Percentiles rank a stretch among this genome's conserved stretches.
These are phyloP conservation scores for Hololepta plana DNA, from an alignment of 2,888 invertebrate genomes.

Conservation along the genomic window DNA sequence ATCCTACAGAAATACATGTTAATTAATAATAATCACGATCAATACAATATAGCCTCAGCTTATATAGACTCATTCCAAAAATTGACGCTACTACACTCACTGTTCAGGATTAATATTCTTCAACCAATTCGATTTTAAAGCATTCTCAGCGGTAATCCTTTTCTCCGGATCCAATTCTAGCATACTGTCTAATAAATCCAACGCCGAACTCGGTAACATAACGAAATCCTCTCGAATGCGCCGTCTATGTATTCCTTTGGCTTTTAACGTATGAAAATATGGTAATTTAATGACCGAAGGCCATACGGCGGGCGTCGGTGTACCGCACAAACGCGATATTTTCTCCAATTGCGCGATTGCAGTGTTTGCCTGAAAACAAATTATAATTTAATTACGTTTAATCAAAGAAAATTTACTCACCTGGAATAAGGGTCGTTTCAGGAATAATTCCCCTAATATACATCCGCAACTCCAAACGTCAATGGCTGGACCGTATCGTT, in stretches of 20 bases:
- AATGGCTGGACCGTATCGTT: conserved; percentile 91
- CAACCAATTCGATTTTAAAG: conserved; percentile 82
- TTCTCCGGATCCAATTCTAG: conserved; percentile 87
- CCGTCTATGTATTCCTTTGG: conserved; percentile 77
- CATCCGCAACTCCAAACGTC: conserved; percentile 99
- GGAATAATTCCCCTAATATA: conserved; percentile 93
- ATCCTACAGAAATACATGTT: conserved; percentile 37
- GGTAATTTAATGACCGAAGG: conserved; percentile 88
- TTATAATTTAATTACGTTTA: conserved; percentile 5
- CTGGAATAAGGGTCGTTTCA: conserved; percentile 89
- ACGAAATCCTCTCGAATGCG: conserved; percentile 84
- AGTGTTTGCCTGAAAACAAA: conserved; percentile 52
- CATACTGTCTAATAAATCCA: conserved; percentile 90
- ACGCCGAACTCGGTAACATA: conserved; percentile 73
- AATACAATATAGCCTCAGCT: background rate
- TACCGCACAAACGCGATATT: conserved; percentile 88
- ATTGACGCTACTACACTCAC: conserved; percentile 36
- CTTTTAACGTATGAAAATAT: conserved; percentile 77
- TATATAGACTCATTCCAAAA: background rate
- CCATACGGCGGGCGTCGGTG: conserved; percentile 93
- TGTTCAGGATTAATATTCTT: conserved; percentile 78
- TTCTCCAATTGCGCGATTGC: conserved; percentile 89
- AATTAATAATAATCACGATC: background rate
- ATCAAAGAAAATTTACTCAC: conserved; percentile 27
- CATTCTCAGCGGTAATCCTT: conserved; percentile 86